Conservation (phyloP, 2,113 vertebrate genomes). For the Salvelinus fontinalis region DNA sequence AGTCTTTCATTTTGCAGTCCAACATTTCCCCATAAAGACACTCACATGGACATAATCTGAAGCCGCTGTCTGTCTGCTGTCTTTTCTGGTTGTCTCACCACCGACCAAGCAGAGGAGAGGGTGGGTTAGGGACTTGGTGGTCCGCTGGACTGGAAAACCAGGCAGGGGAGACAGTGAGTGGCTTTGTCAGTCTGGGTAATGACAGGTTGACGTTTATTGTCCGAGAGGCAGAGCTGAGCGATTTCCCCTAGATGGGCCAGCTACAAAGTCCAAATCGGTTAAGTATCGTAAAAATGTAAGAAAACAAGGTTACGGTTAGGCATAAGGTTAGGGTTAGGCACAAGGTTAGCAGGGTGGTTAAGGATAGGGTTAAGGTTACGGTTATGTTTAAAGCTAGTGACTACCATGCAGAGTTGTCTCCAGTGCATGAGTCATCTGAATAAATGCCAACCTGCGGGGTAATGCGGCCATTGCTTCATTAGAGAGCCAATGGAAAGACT, state of each 20-base stretch:
- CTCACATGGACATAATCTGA: conserved; percentile 5
- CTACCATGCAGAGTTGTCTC: no score
- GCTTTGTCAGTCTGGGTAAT: conserved; percentile 42
- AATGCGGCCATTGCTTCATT: conserved; percentile 68
- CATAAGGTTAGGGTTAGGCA: no score
- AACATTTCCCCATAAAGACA: background rate
- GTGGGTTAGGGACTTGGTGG: conserved; percentile 51
- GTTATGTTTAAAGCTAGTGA: no score
- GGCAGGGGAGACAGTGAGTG: conserved; percentile 47
- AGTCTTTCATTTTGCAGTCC: background rate
- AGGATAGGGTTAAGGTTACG: no score
- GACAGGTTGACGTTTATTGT: no score
- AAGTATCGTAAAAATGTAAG: no score
- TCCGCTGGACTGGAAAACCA: conserved; percentile 73
- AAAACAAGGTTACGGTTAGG: no score
- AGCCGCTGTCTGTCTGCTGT: conserved; percentile 2
- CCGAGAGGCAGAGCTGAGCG: no score
- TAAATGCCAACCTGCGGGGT: conserved; percentile 27
- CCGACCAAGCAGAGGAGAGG: conserved; percentile 11
- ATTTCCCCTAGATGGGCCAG: no score
- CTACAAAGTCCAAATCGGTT: no score
- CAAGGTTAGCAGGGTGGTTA: no score
- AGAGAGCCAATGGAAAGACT: conserved; percentile 57
- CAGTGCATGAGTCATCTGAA: no score
- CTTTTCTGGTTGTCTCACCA: conserved; percentile 51